Conservation (phyloP, 2,113 vertebrate genomes). For the Paratilapia polleni region DNA sequence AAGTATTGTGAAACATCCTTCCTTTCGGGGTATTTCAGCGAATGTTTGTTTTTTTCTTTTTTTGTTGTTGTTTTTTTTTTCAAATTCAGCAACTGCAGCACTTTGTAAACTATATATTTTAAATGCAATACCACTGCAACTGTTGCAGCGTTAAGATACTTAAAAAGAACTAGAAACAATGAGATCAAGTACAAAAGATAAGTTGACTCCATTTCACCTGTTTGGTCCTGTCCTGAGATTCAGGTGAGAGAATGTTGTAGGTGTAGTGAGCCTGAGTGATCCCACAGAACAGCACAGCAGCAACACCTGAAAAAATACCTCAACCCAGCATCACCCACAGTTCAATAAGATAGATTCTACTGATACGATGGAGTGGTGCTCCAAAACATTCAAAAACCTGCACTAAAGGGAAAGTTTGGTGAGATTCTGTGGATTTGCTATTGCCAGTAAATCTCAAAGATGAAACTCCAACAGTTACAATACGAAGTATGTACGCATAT, state of each 20-base stretch:
- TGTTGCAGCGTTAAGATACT: neutral
- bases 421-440: neutral
- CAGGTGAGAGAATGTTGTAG: conserved; percentile 93
- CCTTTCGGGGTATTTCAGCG: neutral
- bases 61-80: neutral
- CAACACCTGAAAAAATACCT: conserved; percentile 83
- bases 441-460: too few relatives aligned
- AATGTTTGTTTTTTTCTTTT: too few relatives aligned
- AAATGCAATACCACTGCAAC: neutral
- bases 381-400: neutral
- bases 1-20: neutral
- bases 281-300: conserved; percentile 96
- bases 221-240: conserved; percentile 94
- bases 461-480: too few relatives aligned
- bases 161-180: neutral
- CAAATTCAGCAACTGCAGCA: too few relatives aligned
- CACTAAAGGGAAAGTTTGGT: neutral
- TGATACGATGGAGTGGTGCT: neutral
- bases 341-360: neutral
- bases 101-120: neutral
- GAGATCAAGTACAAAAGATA: neutral
- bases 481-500: too few relatives aligned
- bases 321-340: neutral
- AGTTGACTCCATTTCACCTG: conserved; percentile 80
- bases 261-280: conserved; percentile 98